Evolutionary conservation across 2,888 invertebrate species (phyloP), one percentile per base, ranked within the genome.

Genomic region (Troides oblongomaculatus): DNA sequence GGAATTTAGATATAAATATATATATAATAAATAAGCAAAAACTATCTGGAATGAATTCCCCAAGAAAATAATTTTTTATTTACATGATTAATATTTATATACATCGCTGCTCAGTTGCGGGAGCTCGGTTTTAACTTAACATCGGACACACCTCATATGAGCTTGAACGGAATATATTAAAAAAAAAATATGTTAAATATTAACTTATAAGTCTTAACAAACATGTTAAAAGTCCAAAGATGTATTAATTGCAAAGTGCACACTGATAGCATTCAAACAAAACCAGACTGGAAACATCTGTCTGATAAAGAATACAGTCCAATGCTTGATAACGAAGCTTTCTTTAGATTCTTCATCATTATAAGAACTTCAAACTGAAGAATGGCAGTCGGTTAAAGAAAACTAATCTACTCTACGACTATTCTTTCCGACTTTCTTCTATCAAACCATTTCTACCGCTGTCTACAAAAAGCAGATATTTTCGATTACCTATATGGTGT

Each of bases 1-100:
- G 30, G 39, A 68, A 68, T 60, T 65, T 65, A 43, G 68, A 57
- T 6, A 30, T 10, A 39, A 39, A 53, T 59, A 68, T 60, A 69
- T 69, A 69, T 62, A 69, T 69, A 69, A 6, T 59, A n/a, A n/a
- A 69, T 46, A 62, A 53, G 50, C 61, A 53, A 69, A 59, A 59
- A 70, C 53, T n/a, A 53, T 58, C 39, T 70, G 70, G 70, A 70
- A 70, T 70, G 70, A 70, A 66, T 57, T 53, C 36, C 36, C 58
- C 39, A 8, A 10, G 39, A 39, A 70, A 39, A 61, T 53, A 36
- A 23, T 25, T 50, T 23, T 61, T 60, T 69, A 70, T 70, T 66
- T 70, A 70, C 70, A 70, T 63, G 70, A 70, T 70, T 63, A 43
- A 58, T 46, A 43, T 59, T 58, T 70, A 59, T 70, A 59, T 62